These are phyloP conservation scores for Neolamprologus brichardi DNA, from an alignment of 2,113 vertebrate genomes.

Conservation along the genomic window DNA sequence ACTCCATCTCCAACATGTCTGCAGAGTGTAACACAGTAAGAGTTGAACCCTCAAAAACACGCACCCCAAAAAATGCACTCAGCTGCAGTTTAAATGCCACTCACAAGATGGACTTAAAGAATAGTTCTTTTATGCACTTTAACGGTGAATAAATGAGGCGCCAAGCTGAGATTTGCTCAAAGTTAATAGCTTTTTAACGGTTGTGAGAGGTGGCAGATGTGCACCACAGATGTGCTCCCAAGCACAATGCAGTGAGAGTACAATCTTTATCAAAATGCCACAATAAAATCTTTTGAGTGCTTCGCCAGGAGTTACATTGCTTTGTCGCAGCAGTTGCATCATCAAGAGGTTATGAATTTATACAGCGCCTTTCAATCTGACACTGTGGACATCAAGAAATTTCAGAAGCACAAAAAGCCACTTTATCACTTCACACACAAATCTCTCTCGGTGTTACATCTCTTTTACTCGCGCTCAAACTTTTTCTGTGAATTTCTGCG, in stretches of 20 bases:
- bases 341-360: conserved; percentile 14
- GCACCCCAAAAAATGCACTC: not conserved
- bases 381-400: not conserved
- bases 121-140: not conserved
- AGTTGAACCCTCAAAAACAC: not conserved
- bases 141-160: not conserved
- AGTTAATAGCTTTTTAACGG: not conserved
- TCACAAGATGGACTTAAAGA: not conserved
- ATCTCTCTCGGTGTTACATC: not conserved
- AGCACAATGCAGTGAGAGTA: not conserved
- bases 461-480: not conserved
- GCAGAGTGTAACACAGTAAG: not conserved
- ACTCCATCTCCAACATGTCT: not conserved
- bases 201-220: not conserved
- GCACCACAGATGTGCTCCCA: not conserved
- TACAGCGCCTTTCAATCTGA: not conserved
- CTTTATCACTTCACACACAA: not conserved
- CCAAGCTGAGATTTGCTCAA: not conserved
- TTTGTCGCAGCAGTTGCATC: conserved; percentile 45
- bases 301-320: not conserved
- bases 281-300: not conserved
- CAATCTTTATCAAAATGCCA: not conserved
- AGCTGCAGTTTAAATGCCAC: not conserved
- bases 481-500: not conserved
- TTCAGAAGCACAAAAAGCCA: conserved; percentile 8